phyloP scores from a whole-genome alignment of 92 coral and sea anemone species.

The Virgularia gustaviana region DNA sequence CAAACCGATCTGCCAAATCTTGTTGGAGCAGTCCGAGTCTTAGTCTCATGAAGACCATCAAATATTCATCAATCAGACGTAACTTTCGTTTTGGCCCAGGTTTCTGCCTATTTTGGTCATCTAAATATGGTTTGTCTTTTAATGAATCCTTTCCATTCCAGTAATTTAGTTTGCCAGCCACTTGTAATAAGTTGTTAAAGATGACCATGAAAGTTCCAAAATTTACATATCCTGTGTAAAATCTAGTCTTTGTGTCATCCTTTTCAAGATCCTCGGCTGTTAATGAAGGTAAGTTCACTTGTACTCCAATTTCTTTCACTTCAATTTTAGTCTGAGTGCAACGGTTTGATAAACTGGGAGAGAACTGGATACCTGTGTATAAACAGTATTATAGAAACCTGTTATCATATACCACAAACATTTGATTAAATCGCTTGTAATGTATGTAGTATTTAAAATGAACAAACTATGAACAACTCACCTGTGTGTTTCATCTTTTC shows the following conservation, averaged over 20 bases:
- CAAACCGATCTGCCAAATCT: conserved; percentile 38
- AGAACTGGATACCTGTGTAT: background rate
- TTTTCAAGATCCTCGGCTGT: conserved; percentile 40
- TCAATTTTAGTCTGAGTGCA: background rate
- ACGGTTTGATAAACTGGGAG: background rate
- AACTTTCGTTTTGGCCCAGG: conserved; percentile 44
- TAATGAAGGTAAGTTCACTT: conserved; percentile 39
- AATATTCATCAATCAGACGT: conserved; percentile 35
- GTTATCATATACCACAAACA: too few species aligned
- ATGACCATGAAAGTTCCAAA: conserved; percentile 51
- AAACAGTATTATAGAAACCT: background rate
- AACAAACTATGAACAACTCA: too few species aligned
- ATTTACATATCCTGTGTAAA: conserved; percentile 53
- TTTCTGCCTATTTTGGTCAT: conserved; percentile 28
- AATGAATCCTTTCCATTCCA: conserved; percentile 51
- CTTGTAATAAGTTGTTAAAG: conserved; percentile 22
- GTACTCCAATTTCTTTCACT: conserved; percentile 3
- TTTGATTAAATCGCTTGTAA: too few species aligned
- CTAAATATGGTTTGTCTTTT: conserved; percentile 14
- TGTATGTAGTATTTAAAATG: too few species aligned
- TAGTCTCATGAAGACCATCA: conserved; percentile 44
- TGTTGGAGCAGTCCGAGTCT: conserved; percentile 34
- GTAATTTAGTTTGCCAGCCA: conserved; percentile 35
- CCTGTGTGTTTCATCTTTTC: too few species aligned
- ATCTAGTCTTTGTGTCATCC: conserved; percentile 29